These are phyloP conservation scores for Laspeyria flexula DNA, from an alignment of 2,888 invertebrate genomes.

Conservation along the genomic window DNA sequence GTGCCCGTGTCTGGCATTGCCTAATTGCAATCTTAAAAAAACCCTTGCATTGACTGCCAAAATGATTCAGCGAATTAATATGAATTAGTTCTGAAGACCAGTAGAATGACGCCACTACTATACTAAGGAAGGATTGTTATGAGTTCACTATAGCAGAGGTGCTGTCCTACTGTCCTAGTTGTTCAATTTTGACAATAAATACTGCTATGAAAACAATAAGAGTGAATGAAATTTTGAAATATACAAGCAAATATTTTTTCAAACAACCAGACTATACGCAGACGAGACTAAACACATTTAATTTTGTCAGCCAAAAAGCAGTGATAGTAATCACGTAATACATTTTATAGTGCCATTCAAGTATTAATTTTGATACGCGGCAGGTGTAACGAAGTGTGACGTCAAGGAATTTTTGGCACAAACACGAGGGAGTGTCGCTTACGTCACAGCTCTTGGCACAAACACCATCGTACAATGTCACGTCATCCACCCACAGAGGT, in stretches of 20 bases:
- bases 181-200: too few relatives aligned
- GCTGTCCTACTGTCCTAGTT: too few relatives aligned
- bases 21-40: too few relatives aligned
- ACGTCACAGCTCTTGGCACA: conserved; percentile 40
- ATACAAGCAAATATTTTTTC: not conserved
- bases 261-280: not conserved
- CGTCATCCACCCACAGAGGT: conserved; percentile 31
- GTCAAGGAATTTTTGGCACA: conserved; percentile 45
- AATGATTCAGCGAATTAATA: too few relatives aligned
- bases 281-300: not conserved
- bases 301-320: not conserved
- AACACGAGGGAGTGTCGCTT: conserved; percentile 51
- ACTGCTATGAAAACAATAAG: too few relatives aligned
- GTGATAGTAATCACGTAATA: not conserved
- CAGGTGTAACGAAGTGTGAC: conserved; percentile 27
- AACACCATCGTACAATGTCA: conserved; percentile 11
- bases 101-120: too few relatives aligned
- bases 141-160: too few relatives aligned
- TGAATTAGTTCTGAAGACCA: too few relatives aligned
- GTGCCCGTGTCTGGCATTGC: too few relatives aligned
- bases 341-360: not conserved
- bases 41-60: too few relatives aligned
- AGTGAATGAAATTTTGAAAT: too few relatives aligned
- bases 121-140: too few relatives aligned
- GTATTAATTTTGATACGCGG: conserved; percentile 18